Conservation (phyloP, 2,113 vertebrate species). For the Eleginops maclovinus region DNA sequence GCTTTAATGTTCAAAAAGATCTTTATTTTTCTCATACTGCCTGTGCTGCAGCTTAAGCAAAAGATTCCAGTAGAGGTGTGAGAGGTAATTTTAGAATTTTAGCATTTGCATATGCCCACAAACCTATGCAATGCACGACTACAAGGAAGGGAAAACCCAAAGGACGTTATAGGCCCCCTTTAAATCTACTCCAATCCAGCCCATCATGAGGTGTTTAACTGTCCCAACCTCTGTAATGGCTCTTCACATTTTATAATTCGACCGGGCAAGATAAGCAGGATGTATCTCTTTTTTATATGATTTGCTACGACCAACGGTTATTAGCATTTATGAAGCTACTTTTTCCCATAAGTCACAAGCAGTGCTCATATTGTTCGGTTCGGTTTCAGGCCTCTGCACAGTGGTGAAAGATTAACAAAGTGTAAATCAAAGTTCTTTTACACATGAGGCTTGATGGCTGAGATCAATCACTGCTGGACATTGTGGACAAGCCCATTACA, state of each 20-base stretch:
- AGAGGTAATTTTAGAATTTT: too few species aligned
- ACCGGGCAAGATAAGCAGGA: neutral
- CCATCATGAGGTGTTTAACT: neutral
- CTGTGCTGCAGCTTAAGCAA: too few species aligned
- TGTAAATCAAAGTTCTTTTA: conserved; percentile 71
- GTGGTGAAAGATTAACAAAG: conserved; percentile 67
- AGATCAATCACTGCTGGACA: conserved; percentile 66
- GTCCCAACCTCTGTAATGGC: conserved; percentile 4
- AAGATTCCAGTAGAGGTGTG: too few species aligned
- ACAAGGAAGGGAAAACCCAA: too few species aligned
- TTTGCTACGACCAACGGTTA: conserved; percentile 33
- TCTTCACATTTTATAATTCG: conserved; percentile 29
- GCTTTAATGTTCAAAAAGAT: too few species aligned
- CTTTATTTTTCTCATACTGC: too few species aligned
- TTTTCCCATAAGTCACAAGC: conserved; percentile 33
- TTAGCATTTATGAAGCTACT: conserved; percentile 38
- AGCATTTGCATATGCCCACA: too few species aligned
- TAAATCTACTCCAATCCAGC: neutral
- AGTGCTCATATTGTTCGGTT: conserved; percentile 19
- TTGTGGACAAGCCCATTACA: conserved; percentile 68
- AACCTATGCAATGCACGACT: too few species aligned
- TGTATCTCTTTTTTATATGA: conserved; percentile 49
- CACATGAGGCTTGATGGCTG: conserved; percentile 56
- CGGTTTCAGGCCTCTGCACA: conserved; percentile 1
- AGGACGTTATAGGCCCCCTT: too few species aligned